phyloP scores from a whole-genome alignment of 2,113 vertebrate genomes.

The Ia io region DNA sequence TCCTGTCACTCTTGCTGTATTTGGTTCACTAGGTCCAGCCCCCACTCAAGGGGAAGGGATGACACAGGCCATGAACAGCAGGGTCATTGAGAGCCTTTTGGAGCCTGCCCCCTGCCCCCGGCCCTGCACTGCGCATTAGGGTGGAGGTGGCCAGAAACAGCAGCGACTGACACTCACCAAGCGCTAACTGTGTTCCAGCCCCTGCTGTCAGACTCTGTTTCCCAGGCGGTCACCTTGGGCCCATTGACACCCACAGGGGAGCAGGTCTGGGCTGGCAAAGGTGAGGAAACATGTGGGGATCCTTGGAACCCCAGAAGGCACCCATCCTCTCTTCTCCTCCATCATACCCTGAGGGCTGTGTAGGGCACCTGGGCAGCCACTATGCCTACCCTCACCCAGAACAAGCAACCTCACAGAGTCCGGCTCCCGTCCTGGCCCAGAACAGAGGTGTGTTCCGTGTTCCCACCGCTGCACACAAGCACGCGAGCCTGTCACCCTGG shows the following conservation, averaged over 20 bases:
- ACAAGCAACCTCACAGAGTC: too few relatives aligned
- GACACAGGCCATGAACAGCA: fast-evolving
- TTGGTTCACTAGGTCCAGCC: not conserved
- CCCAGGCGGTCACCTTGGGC: fast-evolving
- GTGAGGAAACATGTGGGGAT: not conserved
- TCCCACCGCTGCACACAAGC: fast-evolving
- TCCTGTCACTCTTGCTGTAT: not conserved
- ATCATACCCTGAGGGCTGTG: too few relatives aligned
- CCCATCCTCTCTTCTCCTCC: not conserved
- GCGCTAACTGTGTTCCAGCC: too few relatives aligned
- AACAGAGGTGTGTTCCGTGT: fast-evolving
- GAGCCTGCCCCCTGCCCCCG: fast-evolving
- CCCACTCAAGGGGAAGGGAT: fast-evolving
- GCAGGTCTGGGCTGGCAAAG: not conserved
- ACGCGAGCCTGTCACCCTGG: fast-evolving
- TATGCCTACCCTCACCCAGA: fast-evolving
- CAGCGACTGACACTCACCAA: fast-evolving
- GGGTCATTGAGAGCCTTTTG: fast-evolving
- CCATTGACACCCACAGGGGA: not conserved
- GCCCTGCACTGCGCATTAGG: fast-evolving
- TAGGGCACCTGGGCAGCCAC: fast-evolving
- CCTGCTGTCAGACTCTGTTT: not conserved
- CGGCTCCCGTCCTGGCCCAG: not conserved
- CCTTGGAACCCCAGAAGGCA: too few relatives aligned
- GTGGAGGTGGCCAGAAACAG: fast-evolving